Evolutionary conservation across 2,888 invertebrate genomes (phyloP), one percentile per base, ranked within the genome.

Genomic region (Fissipunctia ypsillon): DNA sequence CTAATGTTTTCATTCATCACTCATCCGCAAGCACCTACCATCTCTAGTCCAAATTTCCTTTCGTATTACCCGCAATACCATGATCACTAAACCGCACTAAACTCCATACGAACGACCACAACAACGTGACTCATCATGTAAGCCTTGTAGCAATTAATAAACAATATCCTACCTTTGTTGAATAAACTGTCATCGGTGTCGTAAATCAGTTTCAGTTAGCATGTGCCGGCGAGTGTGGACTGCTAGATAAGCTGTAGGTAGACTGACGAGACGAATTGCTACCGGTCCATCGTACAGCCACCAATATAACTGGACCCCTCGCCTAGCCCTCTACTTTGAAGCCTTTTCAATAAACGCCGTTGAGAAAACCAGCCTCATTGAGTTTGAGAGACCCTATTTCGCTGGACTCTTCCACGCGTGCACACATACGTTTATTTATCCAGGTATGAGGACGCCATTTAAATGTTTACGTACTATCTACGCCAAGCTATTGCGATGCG

Each of bases 161-260:
- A 90, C 89, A 84, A 87, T 88, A 89, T 89, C 84, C 87, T n/a
- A 84, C 84, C 87, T 84, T 87, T 87, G 88, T 87, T 91, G 89
- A 91, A 93, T 92, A 91, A 93, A 92, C 92, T 90, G 90, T 93
- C 93, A 91, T 88, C 89, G 89, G 87, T 86, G 90, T 90, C 92
- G 91, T 95, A 94, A 94, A 95, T 95, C 94, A 94, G 94, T 92
- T 94, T 94, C 93, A 93, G 93, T 93, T 92, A 90, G 90, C 93
- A 92, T 92, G 91, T 92, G 92, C 90, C 89, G 85, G 75, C 84
- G 91, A 89, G 91, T 93, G 94, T 91, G 93, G 90, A 91, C 89
- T 90, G 90, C 85, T 90, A 92, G 95, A 95, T 95, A 95, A 95
- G 93, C 94, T 91, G 87, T 85, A 88, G 88, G 90, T 88, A 88